Conservation (phyloP, 2,113 vertebrate genomes). For the Trachemys scripta region DNA sequence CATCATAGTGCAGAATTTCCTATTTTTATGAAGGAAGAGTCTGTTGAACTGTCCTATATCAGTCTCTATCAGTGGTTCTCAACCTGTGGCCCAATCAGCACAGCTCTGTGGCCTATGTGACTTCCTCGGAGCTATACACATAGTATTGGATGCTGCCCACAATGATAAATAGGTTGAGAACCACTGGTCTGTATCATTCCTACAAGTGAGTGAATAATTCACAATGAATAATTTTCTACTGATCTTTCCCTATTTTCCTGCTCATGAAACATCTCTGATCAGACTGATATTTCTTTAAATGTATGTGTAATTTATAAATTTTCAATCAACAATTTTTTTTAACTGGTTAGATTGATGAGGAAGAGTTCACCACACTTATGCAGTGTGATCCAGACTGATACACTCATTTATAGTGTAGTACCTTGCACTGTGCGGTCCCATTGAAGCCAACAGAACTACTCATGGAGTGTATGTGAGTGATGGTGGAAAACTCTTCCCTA, state of each 20-base stretch:
- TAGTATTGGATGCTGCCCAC: no score
- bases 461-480: background rate
- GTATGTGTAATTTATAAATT: background rate
- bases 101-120: no score
- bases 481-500: background rate
- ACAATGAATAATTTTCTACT: conserved; percentile 39
- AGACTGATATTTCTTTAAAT: conserved; percentile 40
- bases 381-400: background rate
- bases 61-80: conserved; percentile 5
- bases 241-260: conserved; percentile 31
- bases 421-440: background rate
- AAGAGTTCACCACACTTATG: background rate
- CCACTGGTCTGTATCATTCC: conserved; percentile 21
- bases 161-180: no score
- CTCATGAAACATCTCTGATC: conserved; percentile 5
- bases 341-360: background rate
- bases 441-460: conserved; percentile 58
- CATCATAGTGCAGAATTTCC: conserved; percentile 38
- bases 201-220: conserved; percentile 50
- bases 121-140: no score
- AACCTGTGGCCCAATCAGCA: no score
- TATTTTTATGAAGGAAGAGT: conserved; percentile 39
- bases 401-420: background rate
- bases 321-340: conserved; percentile 21
- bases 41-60: conserved; percentile 55